phyloP scores from a whole-genome alignment of 2,113 vertebrate species.

The Antechinus stuartii region DNA sequence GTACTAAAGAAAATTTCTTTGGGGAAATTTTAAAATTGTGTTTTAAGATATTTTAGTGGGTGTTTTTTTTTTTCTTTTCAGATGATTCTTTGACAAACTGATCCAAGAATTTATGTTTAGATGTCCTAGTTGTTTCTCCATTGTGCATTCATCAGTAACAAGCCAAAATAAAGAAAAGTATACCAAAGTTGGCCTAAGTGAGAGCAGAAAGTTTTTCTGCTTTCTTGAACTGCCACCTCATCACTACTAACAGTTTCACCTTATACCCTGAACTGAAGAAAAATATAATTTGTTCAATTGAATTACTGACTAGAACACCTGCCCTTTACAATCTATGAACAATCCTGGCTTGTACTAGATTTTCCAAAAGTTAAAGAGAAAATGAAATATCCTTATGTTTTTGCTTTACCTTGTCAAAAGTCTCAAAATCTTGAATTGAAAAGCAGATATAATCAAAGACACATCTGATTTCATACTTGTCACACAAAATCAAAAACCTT shows the following conservation, averaged over 20 bases:
- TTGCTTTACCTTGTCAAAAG: too few species aligned
- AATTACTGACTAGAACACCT: neutral
- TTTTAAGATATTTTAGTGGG: neutral
- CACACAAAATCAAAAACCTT: neutral
- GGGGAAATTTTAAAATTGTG: neutral
- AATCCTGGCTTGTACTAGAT: neutral
- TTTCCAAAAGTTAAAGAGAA: too few species aligned
- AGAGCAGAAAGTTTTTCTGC: neutral
- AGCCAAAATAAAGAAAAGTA: neutral
- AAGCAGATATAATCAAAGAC: too few species aligned
- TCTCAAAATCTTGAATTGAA: too few species aligned
- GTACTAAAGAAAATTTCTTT: neutral
- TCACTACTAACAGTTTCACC: neutral
- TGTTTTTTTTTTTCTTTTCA: neutral
- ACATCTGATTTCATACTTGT: too few species aligned
- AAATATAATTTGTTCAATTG: neutral
- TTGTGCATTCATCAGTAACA: neutral
- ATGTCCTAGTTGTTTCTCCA: neutral
- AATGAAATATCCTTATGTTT: too few species aligned
- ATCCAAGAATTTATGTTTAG: neutral
- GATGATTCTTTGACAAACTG: neutral
- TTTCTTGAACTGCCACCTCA: neutral
- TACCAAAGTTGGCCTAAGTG: neutral
- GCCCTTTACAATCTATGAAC: neutral
- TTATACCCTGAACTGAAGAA: neutral